Conservation (phyloP, 2,888 invertebrate species). For the Epinotia bilunana region DNA sequence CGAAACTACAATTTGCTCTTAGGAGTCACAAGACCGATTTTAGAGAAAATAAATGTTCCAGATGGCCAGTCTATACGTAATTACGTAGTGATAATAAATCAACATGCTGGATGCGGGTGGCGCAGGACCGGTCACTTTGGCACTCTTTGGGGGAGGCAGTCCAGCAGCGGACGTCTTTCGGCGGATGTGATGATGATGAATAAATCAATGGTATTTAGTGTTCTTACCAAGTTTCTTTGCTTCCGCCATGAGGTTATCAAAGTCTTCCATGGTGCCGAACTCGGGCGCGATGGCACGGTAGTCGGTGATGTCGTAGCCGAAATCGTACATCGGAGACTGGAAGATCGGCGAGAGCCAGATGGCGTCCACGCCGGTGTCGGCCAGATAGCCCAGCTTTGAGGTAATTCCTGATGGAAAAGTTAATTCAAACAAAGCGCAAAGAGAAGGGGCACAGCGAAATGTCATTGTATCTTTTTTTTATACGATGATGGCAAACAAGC, state of each 20-base stretch:
- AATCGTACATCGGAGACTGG: constrained; percentile 90
- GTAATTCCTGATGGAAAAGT: constrained; percentile 63
- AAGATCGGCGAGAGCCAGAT: constrained; percentile 90
- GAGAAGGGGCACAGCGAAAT: too few relatives aligned
- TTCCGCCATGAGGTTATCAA: constrained; percentile 81
- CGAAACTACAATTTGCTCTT: too few relatives aligned
- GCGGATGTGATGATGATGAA: too few relatives aligned
- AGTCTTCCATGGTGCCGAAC: constrained; percentile 89
- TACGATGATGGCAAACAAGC: too few relatives aligned
- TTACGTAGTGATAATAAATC: neutral
- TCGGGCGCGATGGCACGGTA: constrained; percentile 86
- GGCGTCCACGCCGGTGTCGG: constrained; percentile 84
- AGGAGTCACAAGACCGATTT: too few relatives aligned
- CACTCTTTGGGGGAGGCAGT: too few relatives aligned
- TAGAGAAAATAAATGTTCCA: neutral
- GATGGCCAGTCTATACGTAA: neutral
- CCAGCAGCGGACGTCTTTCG: too few relatives aligned
- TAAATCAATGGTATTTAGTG: constrained; percentile 63
- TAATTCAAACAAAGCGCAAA: neutral
- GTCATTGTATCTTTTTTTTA: too few relatives aligned
- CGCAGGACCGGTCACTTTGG: too few relatives aligned
- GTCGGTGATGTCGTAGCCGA: constrained; percentile 91
- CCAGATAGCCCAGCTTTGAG: constrained; percentile 80
- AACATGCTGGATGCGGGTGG: too few relatives aligned
- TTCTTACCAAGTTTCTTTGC: constrained; percentile 78